Evolutionary conservation across 2,113 vertebrate species (phyloP).

Genomic region (Mormoops blainvillei): DNA sequence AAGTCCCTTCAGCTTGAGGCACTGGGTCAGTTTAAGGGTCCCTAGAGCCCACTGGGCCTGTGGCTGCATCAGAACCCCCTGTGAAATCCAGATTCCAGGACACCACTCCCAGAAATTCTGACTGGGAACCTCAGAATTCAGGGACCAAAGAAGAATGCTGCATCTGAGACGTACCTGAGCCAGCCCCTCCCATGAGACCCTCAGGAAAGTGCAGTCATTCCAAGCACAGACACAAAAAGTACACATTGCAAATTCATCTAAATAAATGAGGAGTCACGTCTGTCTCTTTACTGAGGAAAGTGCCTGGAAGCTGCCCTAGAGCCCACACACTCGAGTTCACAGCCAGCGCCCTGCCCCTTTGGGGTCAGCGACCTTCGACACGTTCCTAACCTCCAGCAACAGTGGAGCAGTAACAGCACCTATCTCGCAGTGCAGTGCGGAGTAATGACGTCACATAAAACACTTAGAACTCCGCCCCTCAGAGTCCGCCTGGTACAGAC

Average conservation of each 20-base stretch:
- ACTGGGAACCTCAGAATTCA: background rate
- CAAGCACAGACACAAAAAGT: background rate
- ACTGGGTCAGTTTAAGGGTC: background rate
- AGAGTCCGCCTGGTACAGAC: fast-evolving
- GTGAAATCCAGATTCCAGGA: background rate
- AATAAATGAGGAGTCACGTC: background rate
- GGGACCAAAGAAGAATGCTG: fast-evolving
- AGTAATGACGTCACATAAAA: fast-evolving
- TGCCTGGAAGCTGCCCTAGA: background rate
- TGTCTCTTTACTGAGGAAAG: background rate
- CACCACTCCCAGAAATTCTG: background rate
- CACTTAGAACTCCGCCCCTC: background rate
- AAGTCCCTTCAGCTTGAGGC: background rate
- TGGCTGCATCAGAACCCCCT: background rate
- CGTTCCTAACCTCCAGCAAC: background rate
- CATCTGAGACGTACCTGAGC: background rate
- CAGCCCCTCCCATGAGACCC: background rate
- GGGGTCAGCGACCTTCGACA: background rate
- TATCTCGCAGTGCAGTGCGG: background rate
- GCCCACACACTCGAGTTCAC: background rate
- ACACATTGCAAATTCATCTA: background rate
- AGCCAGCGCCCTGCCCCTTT: background rate
- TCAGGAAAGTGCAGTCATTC: background rate
- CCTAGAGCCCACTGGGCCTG: fast-evolving
- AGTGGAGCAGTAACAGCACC: background rate